Evolutionary conservation across 2,113 vertebrate species (phyloP).

Genomic region (Pantherophis guttatus): DNA sequence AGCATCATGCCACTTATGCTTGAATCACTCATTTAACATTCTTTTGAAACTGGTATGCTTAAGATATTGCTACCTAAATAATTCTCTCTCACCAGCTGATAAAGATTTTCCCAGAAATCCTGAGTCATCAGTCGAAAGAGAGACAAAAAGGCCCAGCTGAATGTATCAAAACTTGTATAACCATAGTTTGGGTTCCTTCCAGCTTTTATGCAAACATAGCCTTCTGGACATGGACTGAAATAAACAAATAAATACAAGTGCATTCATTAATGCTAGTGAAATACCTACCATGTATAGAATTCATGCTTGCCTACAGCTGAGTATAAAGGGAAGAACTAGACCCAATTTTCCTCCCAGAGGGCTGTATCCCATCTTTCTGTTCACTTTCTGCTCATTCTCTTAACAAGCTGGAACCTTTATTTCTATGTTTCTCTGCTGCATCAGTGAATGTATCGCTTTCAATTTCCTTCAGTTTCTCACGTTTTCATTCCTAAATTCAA

Average conservation of each 20-base stretch:
- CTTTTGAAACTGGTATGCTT: constrained; percentile 10
- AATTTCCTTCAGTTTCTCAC: not conserved
- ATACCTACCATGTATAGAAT: not conserved
- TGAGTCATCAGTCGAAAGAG: constrained; percentile 97
- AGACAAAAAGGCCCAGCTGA: constrained; percentile 94
- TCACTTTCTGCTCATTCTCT: not conserved
- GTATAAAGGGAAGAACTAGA: not conserved
- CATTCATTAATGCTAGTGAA: not conserved
- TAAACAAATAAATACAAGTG: constrained; percentile 5
- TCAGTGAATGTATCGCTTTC: not conserved
- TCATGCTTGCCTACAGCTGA: not conserved
- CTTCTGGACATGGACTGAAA: constrained; percentile 87
- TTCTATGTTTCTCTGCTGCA: not conserved
- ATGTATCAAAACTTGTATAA: constrained; percentile 95
- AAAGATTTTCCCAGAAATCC: constrained; percentile 95
- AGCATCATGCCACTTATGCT: constrained; percentile 32
- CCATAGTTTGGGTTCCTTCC: constrained; percentile 88
- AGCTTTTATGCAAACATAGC: constrained; percentile 69
- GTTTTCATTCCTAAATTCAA: not conserved
- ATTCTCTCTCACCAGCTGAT: constrained; percentile 81
- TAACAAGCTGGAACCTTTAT: not conserved
- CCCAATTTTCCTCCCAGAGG: not conserved
- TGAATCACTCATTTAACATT: constrained; percentile 35
- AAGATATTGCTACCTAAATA: not conserved
- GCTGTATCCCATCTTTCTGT: not conserved